Conservation (phyloP, 2,797 vertebrate species). For the Halcyon chelicuti region DNA sequence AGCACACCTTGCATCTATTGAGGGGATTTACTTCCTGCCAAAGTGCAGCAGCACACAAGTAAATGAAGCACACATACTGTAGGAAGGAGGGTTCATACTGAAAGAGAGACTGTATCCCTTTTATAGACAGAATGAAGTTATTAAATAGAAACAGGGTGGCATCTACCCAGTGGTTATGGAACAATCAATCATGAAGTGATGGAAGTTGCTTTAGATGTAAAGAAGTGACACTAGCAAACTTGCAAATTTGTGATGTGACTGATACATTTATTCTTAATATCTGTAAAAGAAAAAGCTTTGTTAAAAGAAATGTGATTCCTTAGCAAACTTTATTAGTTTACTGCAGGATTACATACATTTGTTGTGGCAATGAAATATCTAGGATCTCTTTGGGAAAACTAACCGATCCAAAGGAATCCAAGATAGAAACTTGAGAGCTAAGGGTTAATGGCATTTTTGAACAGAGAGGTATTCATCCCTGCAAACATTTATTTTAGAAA, state of each 20-base stretch:
- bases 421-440: not conserved
- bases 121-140: too few species aligned
- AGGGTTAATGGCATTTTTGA: not conserved
- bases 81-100: too few species aligned
- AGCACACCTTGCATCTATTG: not conserved
- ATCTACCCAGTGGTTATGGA: too few species aligned
- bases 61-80: too few species aligned
- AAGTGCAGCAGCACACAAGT: not conserved
- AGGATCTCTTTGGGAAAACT: not conserved
- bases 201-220: too few species aligned
- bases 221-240: too few species aligned
- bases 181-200: too few species aligned
- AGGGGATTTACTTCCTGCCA: not conserved
- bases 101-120: too few species aligned
- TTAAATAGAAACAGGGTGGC: too few species aligned
- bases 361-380: not conserved
- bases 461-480: not conserved
- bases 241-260: too few species aligned
- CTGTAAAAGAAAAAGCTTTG: too few species aligned
- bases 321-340: not conserved
- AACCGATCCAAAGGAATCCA: not conserved
- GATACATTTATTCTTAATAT: too few species aligned
- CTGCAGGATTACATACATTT: not conserved
- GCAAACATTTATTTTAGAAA: not conserved
- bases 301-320: not conserved